Evolutionary conservation across 2,888 invertebrate species (phyloP).

Genomic region (Augochlorella aurata): DNA sequence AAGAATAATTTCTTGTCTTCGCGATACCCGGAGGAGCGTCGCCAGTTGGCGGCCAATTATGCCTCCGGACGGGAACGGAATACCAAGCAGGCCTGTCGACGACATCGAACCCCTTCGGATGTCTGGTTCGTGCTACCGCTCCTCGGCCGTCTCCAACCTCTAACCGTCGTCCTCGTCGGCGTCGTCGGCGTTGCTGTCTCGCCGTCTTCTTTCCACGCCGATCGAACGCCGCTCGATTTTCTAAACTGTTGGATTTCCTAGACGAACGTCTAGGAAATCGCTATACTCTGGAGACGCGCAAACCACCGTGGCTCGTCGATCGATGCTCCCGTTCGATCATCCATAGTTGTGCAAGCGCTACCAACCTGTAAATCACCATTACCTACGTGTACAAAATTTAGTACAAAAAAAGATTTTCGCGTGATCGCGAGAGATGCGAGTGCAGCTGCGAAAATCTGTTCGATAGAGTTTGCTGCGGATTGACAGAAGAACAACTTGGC

Average conservation of each 20-base stretch:
- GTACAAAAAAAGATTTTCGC: too few relatives aligned
- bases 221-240: background rate
- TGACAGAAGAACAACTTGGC: too few relatives aligned
- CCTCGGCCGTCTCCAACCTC: slow-evolving; percentile 19
- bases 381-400: too few relatives aligned
- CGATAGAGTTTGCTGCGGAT: too few relatives aligned
- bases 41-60: slow-evolving; percentile 82
- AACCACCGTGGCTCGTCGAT: background rate
- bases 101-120: slow-evolving; percentile 52
- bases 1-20: slow-evolving; percentile 82
- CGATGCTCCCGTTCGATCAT: too few relatives aligned
- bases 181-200: background rate
- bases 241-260: background rate
- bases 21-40: slow-evolving; percentile 77
- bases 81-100: slow-evolving; percentile 78
- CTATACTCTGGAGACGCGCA: background rate
- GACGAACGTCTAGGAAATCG: background rate
- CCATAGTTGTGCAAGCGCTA: too few relatives aligned
- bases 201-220: background rate
- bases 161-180: slow-evolving; percentile 22
- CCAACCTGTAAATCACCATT: too few relatives aligned
- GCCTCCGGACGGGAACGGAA: slow-evolving; percentile 79
- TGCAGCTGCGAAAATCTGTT: too few relatives aligned
- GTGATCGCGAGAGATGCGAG: too few relatives aligned
- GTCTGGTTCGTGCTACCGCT: slow-evolving; percentile 44